Evolutionary conservation across 30 jellyfish, hydroid and myxozoan species (phyloP).

Genomic region (Hydractinia symbiolongicarpus): DNA sequence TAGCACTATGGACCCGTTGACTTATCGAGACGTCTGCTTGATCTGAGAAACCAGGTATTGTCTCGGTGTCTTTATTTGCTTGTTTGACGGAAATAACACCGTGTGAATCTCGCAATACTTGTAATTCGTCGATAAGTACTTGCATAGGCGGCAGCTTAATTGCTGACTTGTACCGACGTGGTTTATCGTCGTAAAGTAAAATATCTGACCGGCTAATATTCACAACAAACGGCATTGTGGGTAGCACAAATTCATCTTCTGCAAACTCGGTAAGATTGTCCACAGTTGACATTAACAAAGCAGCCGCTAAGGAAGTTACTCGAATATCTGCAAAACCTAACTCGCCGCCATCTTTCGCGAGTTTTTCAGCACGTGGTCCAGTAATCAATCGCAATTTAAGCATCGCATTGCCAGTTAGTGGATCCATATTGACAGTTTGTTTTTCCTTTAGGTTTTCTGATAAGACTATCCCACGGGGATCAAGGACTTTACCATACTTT

Average conservation of each 20-base stretch:
- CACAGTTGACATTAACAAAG: slow-evolving; percentile 63
- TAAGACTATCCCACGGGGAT: slow-evolving; percentile 49
- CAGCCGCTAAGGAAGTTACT: slow-evolving; percentile 42
- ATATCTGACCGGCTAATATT: slow-evolving; percentile 49
- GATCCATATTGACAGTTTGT: slow-evolving; percentile 30
- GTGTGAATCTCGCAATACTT: slow-evolving; percentile 34
- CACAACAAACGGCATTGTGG: slow-evolving; percentile 62
- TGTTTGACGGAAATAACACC: slow-evolving; percentile 41
- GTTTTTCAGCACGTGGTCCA: slow-evolving; percentile 75
- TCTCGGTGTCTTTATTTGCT: neutral
- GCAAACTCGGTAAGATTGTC: slow-evolving; percentile 89
- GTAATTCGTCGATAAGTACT: slow-evolving; percentile 34
- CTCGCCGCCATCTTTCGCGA: slow-evolving; percentile 49
- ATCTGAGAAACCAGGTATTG: neutral
- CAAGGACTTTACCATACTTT: slow-evolving; percentile 57
- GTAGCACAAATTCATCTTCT: slow-evolving; percentile 67
- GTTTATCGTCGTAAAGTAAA: slow-evolving; percentile 68
- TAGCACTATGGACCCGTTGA: slow-evolving; percentile 1
- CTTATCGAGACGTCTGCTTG: neutral
- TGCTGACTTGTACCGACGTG: slow-evolving; percentile 71
- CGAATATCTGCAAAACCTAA: slow-evolving; percentile 75
- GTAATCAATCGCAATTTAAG: slow-evolving; percentile 48
- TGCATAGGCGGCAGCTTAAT: slow-evolving; percentile 74
- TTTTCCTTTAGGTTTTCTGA: slow-evolving; percentile 38
- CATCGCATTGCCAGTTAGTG: slow-evolving; percentile 28